These are phyloP conservation scores for Idaea dimidiata DNA, from an alignment of 2,888 invertebrate species.

Conservation along the genomic window DNA sequence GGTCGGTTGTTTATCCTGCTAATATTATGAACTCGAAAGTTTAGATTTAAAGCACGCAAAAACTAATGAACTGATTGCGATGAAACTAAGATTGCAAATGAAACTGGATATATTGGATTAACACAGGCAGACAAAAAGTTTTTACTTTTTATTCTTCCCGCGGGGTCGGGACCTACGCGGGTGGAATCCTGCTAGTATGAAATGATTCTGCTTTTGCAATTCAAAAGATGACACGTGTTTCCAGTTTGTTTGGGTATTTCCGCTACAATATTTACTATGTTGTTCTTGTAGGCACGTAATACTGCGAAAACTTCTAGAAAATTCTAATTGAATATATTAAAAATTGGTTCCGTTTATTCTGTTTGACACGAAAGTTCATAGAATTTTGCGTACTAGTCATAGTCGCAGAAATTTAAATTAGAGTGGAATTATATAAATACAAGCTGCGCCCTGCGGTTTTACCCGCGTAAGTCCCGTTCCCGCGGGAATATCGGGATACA, in stretches of 20 bases:
- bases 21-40: no score
- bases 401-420: background rate
- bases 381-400: conserved; percentile 11
- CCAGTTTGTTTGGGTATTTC: background rate
- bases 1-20: no score
- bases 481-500: no score
- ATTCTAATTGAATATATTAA: conserved; percentile 18
- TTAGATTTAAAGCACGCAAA: no score
- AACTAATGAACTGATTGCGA: no score
- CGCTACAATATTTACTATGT: background rate
- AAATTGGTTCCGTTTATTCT: conserved; percentile 24
- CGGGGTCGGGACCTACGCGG: no score
- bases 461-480: no score
- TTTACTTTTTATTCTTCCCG: no score
- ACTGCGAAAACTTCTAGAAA: conserved; percentile 24
- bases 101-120: no score
- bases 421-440: background rate
- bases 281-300: conserved; percentile 20
- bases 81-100: no score
- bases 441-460: no score
- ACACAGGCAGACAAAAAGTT: no score
- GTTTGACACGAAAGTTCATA: conserved; percentile 21
- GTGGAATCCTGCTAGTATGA: background rate
- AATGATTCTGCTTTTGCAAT: background rate
- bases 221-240: background rate